Evolutionary conservation across 2,797 vertebrate species (phyloP), one percentile per base, ranked within the genome.

Genomic region (Ceryle rudis): DNA sequence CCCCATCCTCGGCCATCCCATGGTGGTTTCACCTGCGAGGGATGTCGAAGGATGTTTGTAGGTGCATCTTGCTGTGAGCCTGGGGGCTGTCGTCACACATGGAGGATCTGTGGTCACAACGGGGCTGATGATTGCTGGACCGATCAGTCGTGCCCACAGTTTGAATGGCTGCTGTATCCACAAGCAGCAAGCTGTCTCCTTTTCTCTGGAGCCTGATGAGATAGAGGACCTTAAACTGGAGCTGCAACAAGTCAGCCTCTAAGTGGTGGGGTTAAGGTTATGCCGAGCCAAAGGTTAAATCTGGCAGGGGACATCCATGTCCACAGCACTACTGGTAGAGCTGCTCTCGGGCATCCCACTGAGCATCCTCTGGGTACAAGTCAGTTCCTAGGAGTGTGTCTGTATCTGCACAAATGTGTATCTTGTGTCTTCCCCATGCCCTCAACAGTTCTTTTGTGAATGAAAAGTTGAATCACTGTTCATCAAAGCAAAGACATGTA

Each of bases 341-440:
- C 23, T 66, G 0, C 1, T 44, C 39, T 58, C n/a, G 42, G 42
- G 39, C 10, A 51, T 82, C 28, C 8, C 2, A 4, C 23, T 18
- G 42, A 37, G 5, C 2, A 0, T 33, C 15, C 8, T 44, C 46
- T 47, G 54, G 28, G 8, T 61, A 5, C 19, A 33, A 26, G 21
- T 8, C 20, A 18, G 15, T 29, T 89, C 35, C n/a, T 47, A n/a
- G 35, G 11, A 41, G 12, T 5, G 3, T 20, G 37, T 41, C 18
- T 54, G 26, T 6, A 1, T 2, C 2, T 44, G 22, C 33, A 11
- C 16, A 2, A 0, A 0, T 1, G 0, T 25, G 8, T 81, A 42
- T 39, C 33, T 80, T 29, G 9, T 31, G 18, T 65, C 14, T 10
- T 6, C 12, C 14, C 8, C 14, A 2, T 1, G 2, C 3, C 26